A percentile compares a stretch with the other conserved stretches of the same genome.
phyloP scores from a whole-genome alignment of 37 sponge, comb jelly and placozoan species.

The Chondrilla cf. caribensis region DNA sequence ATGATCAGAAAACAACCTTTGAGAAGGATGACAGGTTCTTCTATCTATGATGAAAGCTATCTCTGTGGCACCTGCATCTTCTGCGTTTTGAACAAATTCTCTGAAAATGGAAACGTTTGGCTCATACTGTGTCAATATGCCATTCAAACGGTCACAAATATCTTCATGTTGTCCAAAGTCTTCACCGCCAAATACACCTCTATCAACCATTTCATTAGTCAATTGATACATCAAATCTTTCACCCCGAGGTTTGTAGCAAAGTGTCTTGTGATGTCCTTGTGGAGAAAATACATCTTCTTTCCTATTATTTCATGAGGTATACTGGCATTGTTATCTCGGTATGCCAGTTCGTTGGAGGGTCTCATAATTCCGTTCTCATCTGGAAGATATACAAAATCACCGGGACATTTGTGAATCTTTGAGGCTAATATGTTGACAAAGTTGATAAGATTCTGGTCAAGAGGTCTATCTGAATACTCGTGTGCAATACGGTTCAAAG shows the following conservation, averaged over 20 bases:
- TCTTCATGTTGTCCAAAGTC: slow-evolving; percentile 83
- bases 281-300: slow-evolving; percentile 34
- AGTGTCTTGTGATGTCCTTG: slow-evolving; percentile 3
- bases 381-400: slow-evolving; percentile 30
- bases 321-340: neutral
- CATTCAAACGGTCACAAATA: slow-evolving; percentile 62
- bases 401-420: neutral
- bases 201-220: slow-evolving; percentile 35
- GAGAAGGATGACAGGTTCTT: slow-evolving; percentile 16
- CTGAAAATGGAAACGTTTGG: slow-evolving; percentile 59
- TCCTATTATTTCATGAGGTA: neutral
- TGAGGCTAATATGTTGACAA: neutral
- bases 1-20: slow-evolving; percentile 24
- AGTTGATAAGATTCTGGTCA: neutral
- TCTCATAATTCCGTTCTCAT: slow-evolving; percentile 47
- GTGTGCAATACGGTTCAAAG: neutral
- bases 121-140: slow-evolving; percentile 59
- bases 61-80: slow-evolving; percentile 74
- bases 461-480: neutral
- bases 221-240: slow-evolving; percentile 26
- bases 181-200: slow-evolving; percentile 34
- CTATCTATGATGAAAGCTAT: slow-evolving; percentile 66
- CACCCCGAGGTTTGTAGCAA: slow-evolving; percentile 39
- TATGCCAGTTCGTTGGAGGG: slow-evolving; percentile 30
- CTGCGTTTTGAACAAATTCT: slow-evolving; percentile 83